Evolutionary conservation across 2,113 vertebrate species (phyloP).

Genomic region (Suncus etruscus): DNA sequence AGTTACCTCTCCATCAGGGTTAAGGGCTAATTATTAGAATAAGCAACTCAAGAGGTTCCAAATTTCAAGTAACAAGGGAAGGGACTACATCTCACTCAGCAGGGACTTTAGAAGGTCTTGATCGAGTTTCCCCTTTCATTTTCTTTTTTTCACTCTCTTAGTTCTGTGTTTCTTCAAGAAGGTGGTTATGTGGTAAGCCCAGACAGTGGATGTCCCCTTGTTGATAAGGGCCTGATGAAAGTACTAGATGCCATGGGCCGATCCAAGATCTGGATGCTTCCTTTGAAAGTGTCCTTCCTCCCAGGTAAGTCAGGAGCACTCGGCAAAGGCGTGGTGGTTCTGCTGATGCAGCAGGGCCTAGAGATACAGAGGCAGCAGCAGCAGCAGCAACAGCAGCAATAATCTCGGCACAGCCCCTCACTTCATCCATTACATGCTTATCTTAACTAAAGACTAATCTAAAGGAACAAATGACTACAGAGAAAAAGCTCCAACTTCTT

Average conservation of each 20-base stretch:
- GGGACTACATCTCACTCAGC: neutral
- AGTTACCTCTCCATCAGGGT: constrained; percentile 37
- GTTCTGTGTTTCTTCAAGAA: neutral
- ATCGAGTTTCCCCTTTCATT: constrained; percentile 10
- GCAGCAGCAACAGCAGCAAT: constrained; percentile 26
- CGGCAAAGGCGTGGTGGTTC: constrained; percentile 3
- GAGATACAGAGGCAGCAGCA: constrained; percentile 41
- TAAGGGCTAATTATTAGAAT: constrained; percentile 69
- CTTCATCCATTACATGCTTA: constrained; percentile 81
- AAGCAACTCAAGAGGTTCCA: constrained; percentile 69
- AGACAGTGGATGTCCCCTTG: neutral
- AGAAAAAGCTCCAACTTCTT: constrained; percentile 85
- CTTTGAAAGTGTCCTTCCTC: neutral
- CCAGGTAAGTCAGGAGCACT: neutral
- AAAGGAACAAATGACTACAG: constrained; percentile 82
- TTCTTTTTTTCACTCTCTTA: constrained; percentile 30
- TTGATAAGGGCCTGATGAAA: neutral
- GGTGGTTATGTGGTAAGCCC: neutral
- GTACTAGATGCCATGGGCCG: rapidly evolving
- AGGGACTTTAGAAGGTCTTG: constrained; percentile 3
- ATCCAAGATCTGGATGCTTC: neutral
- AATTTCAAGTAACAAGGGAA: constrained; percentile 48
- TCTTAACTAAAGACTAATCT: constrained; percentile 85
- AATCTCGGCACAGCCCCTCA: constrained; percentile 3
- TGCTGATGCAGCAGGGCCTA: constrained; percentile 53